Conservation (phyloP, 2,888 invertebrate genomes). For the Volucella bombylans region DNA sequence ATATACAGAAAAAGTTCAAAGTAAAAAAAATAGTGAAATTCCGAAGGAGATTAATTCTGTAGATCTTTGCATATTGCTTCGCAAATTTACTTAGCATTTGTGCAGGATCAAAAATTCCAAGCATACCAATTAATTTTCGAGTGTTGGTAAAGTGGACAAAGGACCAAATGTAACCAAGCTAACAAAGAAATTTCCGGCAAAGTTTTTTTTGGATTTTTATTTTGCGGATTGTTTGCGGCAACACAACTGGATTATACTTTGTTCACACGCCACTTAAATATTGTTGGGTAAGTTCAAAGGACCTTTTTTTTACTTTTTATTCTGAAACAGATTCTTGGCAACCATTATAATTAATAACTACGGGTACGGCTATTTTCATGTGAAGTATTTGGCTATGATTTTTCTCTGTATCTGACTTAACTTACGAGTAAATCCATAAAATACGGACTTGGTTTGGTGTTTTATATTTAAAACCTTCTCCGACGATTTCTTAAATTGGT, state of each 20-base stretch:
- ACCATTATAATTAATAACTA: no score
- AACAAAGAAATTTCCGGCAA: conserved; percentile 30
- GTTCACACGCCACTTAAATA: conserved; percentile 18
- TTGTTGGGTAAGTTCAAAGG: conserved; percentile 50
- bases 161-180: conserved; percentile 43
- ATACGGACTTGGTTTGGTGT: no score
- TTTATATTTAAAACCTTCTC: no score
- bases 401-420: no score
- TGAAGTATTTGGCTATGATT: no score
- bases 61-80: conserved; percentile 40
- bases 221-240: conserved; percentile 16
- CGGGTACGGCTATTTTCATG: no score
- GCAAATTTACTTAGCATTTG: conserved; percentile 18
- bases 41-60: conserved; percentile 26
- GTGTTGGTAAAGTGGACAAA: conserved; percentile 40
- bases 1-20: neutral
- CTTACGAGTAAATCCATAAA: no score
- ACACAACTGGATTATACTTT: conserved; percentile 48
- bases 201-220: conserved; percentile 7
- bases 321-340: no score
- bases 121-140: neutral
- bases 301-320: neutral
- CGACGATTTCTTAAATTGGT: no score
- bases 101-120: neutral
- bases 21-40: conserved; percentile 27